These are phyloP conservation scores for Mesitornis unicolor DNA, from an alignment of 2,113 vertebrate species.

Conservation along the genomic window DNA sequence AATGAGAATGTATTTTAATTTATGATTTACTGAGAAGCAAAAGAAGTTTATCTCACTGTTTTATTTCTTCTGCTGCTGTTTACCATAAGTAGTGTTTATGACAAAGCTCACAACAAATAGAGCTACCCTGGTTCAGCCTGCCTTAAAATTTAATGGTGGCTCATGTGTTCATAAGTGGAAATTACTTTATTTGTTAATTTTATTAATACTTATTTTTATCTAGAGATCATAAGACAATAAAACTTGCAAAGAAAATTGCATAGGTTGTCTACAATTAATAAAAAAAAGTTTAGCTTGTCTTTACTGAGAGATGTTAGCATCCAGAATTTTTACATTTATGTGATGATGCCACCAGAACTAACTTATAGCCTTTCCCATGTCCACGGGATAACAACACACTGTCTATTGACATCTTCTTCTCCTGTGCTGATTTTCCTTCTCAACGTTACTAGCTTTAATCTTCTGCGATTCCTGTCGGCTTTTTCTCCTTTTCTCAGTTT, in stretches of 20 bases:
- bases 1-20: not conserved
- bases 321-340: not conserved
- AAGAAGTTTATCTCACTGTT: not conserved
- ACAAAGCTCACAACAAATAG: not conserved
- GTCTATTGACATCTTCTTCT: not conserved
- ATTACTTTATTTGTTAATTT: not conserved
- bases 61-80: not conserved
- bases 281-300: not conserved
- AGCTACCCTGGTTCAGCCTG: not conserved
- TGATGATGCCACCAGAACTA: not conserved
- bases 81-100: not conserved
- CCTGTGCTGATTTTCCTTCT: not conserved
- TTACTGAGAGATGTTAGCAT: not conserved
- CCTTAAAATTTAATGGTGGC: not conserved
- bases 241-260: not conserved
- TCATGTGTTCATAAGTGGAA: not conserved
- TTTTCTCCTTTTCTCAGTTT: not conserved
- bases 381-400: not conserved
- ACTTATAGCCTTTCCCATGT: not conserved
- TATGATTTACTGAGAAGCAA: not conserved
- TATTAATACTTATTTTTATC: not conserved
- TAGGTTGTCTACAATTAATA: not conserved
- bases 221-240: not conserved
- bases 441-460: not conserved
- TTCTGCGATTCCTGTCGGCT: not conserved